Conservation (phyloP, 2,797 vertebrate species). For the Carcharodon carcharias region DNA sequence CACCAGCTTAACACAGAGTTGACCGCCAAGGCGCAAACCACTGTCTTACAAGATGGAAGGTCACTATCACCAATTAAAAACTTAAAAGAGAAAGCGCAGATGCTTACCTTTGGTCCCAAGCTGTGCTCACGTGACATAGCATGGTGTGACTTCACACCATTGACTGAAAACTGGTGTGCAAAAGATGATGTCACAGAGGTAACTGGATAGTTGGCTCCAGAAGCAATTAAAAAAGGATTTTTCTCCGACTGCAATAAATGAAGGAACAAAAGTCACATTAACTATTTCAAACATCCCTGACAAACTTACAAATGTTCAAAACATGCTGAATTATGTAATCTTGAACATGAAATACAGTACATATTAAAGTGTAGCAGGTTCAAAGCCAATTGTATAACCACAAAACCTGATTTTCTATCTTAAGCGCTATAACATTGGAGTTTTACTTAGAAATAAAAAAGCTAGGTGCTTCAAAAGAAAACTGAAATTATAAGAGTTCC, state of each 20-base stretch:
- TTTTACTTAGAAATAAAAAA: not conserved
- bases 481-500: not conserved
- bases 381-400: not conserved
- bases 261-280: slow-evolving; percentile 14
- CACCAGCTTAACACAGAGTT: not conserved
- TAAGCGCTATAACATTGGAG: not conserved
- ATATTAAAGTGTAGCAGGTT: not conserved
- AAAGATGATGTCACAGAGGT: slow-evolving; percentile 57
- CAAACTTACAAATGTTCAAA: slow-evolving; percentile 33
- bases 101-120: slow-evolving; percentile 58
- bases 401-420: not conserved
- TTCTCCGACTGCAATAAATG: slow-evolving; percentile 56
- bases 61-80: not conserved
- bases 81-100: not conserved
- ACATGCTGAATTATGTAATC: not conserved
- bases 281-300: not conserved
- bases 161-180: slow-evolving; percentile 46
- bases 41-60: not conserved
- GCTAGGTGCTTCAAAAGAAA: not conserved
- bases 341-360: not conserved
- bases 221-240: slow-evolving; percentile 52
- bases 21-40: not conserved
- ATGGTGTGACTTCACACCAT: slow-evolving; percentile 44
- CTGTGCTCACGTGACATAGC: slow-evolving; percentile 46
- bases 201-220: slow-evolving; percentile 57